Conservation (phyloP, 2,113 vertebrate species). For the Nothoprocta perdicaria region DNA sequence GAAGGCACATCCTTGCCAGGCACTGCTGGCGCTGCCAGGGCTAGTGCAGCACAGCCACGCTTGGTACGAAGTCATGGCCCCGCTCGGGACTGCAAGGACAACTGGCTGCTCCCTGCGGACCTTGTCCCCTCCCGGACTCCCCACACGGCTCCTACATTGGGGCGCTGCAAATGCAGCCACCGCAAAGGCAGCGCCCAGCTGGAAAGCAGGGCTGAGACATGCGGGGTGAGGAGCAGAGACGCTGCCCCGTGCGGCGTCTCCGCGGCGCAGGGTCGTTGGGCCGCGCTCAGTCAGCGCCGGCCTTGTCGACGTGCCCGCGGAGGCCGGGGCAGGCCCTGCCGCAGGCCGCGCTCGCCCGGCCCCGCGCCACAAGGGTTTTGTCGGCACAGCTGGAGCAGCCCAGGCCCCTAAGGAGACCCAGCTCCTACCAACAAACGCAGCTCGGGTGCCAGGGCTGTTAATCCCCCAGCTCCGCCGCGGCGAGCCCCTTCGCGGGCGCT, state of each 20-base stretch:
- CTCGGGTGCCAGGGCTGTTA: constrained; percentile 13
- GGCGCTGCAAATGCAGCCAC: not conserved
- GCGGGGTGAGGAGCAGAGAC: not conserved
- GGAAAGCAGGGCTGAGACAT: not conserved
- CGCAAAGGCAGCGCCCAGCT: not conserved
- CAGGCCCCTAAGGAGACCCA: constrained; percentile 66
- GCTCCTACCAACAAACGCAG: constrained; percentile 56
- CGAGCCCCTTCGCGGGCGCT: not conserved
- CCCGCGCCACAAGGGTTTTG: constrained; percentile 27
- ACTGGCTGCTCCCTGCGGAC: not conserved
- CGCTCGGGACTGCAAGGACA: not conserved
- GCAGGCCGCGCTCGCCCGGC: constrained; percentile 58
- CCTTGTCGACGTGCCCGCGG: constrained; percentile 14
- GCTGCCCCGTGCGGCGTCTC: constrained; percentile 28
- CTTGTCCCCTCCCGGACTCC: fast-evolving
- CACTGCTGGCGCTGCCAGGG: not conserved
- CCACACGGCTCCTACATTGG: not conserved
- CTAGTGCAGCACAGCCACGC: fast-evolving
- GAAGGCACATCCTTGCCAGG: not conserved
- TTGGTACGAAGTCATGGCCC: fast-evolving
- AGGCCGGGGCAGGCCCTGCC: constrained; percentile 24
- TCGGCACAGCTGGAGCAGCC: constrained; percentile 58
- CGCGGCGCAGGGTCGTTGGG: constrained; percentile 36
- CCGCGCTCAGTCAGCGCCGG: not conserved
- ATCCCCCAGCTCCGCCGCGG: constrained; percentile 37